phyloP scores from a whole-genome alignment of 2,888 invertebrate species.

The Uloborus plumipes region DNA sequence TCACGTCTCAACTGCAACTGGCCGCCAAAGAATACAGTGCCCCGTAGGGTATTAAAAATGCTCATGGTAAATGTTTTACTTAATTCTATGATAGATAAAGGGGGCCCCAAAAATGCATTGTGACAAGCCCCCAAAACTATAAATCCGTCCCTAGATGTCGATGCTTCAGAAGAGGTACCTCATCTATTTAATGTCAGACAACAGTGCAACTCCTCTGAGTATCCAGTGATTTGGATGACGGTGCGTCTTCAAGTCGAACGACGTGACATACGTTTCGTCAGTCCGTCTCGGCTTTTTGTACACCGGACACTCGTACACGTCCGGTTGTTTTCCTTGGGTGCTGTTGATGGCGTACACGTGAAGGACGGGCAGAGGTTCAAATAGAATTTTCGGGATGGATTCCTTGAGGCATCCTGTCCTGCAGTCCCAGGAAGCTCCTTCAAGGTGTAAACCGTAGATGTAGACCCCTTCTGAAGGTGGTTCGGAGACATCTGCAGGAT shows the following conservation, averaged over 20 bases:
- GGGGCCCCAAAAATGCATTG: too few relatives aligned
- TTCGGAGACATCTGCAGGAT: constrained; percentile 91
- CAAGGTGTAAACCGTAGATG: constrained; percentile 84
- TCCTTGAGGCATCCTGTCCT: constrained; percentile 90
- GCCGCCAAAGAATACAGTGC: too few relatives aligned
- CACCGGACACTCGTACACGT: constrained; percentile 95
- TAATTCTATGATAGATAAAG: too few relatives aligned
- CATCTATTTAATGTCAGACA: constrained; percentile 92
- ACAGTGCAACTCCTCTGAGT: constrained; percentile 91
- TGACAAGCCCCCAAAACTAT: too few relatives aligned
- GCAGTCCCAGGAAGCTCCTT: constrained; percentile 92
- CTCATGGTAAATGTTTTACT: too few relatives aligned
- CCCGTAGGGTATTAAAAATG: too few relatives aligned
- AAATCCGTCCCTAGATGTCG: too few relatives aligned
- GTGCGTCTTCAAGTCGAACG: constrained; percentile 86
- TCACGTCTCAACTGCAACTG: too few relatives aligned
- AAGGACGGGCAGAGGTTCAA: constrained; percentile 96
- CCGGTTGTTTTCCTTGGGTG: constrained; percentile 90
- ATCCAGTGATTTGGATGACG: constrained; percentile 87
- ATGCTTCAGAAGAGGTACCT: too few relatives aligned
- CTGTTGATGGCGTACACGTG: constrained; percentile 96
- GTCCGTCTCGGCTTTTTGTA: constrained; percentile 95
- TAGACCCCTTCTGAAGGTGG: constrained; percentile 86
- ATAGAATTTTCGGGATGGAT: constrained; percentile 88
- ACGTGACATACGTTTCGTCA: constrained; percentile 94